A percentile compares a stretch with the other conserved stretches of the same genome.
These are phyloP conservation scores for Gymnoscopelus braueri DNA, from an alignment of 2,797 vertebrate genomes.

Conservation along the genomic window DNA sequence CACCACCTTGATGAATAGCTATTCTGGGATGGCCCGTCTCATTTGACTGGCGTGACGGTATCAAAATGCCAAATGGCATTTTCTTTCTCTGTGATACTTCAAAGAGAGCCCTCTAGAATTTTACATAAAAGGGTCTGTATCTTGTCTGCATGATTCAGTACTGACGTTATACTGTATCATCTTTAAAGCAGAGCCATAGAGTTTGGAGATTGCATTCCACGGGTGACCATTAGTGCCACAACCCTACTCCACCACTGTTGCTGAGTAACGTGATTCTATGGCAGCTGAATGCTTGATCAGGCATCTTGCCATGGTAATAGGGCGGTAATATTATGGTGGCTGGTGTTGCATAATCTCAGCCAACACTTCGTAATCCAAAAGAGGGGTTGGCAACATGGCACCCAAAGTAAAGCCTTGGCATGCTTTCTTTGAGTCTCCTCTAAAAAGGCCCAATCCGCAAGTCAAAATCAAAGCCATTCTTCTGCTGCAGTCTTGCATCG, in stretches of 20 bases:
- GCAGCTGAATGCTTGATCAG: too few species aligned
- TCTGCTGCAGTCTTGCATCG: too few species aligned
- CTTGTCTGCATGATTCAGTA: conserved; percentile 54
- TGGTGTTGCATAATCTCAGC: not conserved
- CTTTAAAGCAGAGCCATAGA: conserved; percentile 41
- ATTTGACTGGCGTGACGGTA: conserved; percentile 63
- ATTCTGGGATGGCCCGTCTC: conserved; percentile 56
- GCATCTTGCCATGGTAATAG: not conserved
- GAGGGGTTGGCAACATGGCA: not conserved
- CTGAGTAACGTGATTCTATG: not conserved
- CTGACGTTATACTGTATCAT: conserved; percentile 53
- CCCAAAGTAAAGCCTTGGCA: not conserved
- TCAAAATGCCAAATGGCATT: conserved; percentile 50
- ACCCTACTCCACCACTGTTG: not conserved
- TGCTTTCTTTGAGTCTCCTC: too few species aligned
- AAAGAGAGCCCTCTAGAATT: conserved; percentile 73
- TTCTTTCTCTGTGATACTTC: conserved; percentile 53
- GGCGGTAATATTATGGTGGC: not conserved
- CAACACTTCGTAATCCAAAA: not conserved
- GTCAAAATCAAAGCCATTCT: too few species aligned
- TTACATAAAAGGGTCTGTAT: conserved; percentile 55
- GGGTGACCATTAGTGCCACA: conserved; percentile 14
- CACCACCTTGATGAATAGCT: conserved; percentile 57
- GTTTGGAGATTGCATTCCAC: conserved; percentile 15
- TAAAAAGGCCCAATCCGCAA: too few species aligned